A percentile compares a stretch with the other conserved stretches of the same genome.
Conservation (phyloP, 2,797 vertebrate genomes). For the Glossophaga mutica region DNA sequence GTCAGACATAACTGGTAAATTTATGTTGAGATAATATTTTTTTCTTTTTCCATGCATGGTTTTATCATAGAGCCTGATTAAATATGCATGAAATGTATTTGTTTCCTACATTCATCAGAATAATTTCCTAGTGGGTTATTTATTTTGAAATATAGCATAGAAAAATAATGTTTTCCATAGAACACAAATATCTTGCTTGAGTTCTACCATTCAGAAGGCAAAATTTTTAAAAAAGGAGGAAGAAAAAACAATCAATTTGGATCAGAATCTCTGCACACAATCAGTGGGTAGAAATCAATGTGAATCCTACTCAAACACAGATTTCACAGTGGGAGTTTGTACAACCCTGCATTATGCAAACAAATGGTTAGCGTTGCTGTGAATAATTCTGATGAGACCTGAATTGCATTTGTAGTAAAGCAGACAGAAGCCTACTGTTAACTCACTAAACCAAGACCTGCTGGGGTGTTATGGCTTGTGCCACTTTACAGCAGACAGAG, state of each 20-base stretch:
- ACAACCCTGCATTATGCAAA: neutral
- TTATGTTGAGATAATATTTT: neutral
- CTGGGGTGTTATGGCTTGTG: neutral
- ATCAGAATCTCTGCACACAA: conserved; percentile 21
- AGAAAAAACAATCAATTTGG: neutral
- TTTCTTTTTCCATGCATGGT: neutral
- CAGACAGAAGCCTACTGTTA: neutral
- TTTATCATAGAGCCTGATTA: neutral
- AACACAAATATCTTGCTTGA: neutral
- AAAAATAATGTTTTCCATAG: neutral
- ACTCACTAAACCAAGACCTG: neutral
- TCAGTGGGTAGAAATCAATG: conserved; percentile 37
- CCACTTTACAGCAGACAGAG: neutral
- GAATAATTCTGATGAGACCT: neutral
- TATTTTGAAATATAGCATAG: neutral
- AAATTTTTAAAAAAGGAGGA: neutral
- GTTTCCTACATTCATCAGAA: neutral
- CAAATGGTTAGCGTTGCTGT: neutral
- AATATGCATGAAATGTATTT: neutral
- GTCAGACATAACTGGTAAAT: neutral
- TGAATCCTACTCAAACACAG: conserved; percentile 31
- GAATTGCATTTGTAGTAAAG: conserved; percentile 6
- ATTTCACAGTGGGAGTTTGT: conserved; percentile 44
- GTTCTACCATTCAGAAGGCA: conserved; percentile 27
- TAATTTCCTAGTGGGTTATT: neutral